phyloP scores from a whole-genome alignment of 2,113 vertebrate genomes.

The Argyrosomus japonicus region DNA sequence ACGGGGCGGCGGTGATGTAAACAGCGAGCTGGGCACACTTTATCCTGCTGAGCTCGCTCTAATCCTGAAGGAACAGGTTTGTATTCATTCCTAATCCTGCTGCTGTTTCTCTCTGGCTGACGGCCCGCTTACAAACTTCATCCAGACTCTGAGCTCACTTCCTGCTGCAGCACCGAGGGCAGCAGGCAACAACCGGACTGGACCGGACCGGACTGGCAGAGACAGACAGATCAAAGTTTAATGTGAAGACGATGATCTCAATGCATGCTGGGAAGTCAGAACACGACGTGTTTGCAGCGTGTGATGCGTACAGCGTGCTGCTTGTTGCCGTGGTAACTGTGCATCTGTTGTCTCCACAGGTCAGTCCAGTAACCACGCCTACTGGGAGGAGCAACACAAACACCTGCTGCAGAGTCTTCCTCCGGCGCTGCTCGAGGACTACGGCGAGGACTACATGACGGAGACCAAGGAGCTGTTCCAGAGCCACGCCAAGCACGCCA shows the following conservation, averaged over 20 bases:
- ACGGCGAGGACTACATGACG: constrained; percentile 91
- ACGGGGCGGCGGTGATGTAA: background rate
- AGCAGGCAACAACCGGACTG: too few relatives aligned
- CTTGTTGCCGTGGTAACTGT: background rate
- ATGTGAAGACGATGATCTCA: background rate
- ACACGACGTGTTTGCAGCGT: too few relatives aligned
- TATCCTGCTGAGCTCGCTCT: constrained; percentile 36
- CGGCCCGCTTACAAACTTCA: background rate
- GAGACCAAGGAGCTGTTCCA: constrained; percentile 91
- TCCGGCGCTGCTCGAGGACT: constrained; percentile 89
- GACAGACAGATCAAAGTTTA: too few relatives aligned
- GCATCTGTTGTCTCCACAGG: constrained; percentile 67
- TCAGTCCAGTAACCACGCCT: constrained; percentile 78
- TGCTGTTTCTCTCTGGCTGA: background rate
- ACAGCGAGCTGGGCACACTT: constrained; percentile 29
- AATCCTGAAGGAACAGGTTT: constrained; percentile 51
- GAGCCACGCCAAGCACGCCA: constrained; percentile 80
- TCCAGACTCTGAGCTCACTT: background rate
- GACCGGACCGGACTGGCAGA: too few relatives aligned
- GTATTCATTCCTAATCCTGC: constrained; percentile 33
- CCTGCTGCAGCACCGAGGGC: too few relatives aligned
- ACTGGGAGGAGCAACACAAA: constrained; percentile 90
- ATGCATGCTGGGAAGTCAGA: background rate
- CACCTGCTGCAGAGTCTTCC: constrained; percentile 86
- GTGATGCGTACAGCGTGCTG: too few relatives aligned